Evolutionary conservation across 1,140 invertebrate genomes (phyloP).

Genomic region (Portunus trituberculatus): DNA sequence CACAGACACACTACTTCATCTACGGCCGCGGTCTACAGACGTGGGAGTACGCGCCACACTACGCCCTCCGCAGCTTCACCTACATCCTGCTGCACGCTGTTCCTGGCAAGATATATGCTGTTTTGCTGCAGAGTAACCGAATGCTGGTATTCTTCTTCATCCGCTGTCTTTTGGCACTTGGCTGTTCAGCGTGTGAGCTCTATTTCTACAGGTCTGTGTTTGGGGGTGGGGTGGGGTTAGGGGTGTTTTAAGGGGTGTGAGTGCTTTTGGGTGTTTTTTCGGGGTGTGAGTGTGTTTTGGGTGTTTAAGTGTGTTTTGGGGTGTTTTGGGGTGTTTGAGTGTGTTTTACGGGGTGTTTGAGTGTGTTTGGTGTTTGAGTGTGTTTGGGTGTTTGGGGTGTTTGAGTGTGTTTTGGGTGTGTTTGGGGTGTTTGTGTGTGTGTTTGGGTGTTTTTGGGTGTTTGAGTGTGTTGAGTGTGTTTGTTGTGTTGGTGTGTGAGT

Average conservation of each 20-base stretch:
- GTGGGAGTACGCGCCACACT: constrained; percentile 99
- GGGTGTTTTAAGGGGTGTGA: background rate
- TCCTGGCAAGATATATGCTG: constrained; percentile 89
- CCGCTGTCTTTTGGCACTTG: constrained; percentile 89
- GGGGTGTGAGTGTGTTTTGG: too few species aligned
- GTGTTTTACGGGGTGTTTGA: too few species aligned
- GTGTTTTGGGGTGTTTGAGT: too few species aligned
- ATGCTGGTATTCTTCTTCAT: constrained; percentile 95
- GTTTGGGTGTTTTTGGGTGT: too few species aligned
- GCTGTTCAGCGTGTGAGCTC: constrained; percentile 91
- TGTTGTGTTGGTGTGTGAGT: too few species aligned
- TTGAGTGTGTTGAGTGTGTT: too few species aligned
- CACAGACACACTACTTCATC: constrained; percentile 87
- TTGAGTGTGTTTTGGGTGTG: too few species aligned
- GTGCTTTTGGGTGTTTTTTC: background rate
- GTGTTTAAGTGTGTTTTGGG: too few species aligned
- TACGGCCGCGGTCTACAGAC: constrained; percentile 97
- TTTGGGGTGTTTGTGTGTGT: too few species aligned
- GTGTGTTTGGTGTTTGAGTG: too few species aligned
- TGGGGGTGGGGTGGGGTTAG: constrained; percentile 83
- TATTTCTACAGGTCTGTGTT: constrained; percentile 90
- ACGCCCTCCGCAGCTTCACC: constrained; percentile 95
- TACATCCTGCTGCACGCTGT: constrained; percentile 94
- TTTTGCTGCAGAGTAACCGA: constrained; percentile 88
- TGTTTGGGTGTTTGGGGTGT: too few species aligned